Conservation (phyloP, 2,797 vertebrate genomes). For the Channa striata region DNA sequence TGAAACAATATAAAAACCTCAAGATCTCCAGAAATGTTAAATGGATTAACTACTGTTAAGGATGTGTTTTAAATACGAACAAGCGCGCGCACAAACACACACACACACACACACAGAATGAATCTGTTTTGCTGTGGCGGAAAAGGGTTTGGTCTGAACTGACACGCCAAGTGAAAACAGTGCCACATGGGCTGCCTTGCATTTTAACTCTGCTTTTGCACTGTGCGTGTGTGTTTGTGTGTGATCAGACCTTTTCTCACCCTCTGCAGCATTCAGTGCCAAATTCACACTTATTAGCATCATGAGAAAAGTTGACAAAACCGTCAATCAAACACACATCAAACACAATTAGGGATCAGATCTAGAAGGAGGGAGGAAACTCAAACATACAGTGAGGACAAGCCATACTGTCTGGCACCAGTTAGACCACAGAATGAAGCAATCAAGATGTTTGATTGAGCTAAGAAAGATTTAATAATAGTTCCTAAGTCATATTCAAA, state of each 20-base stretch:
- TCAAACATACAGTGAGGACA: background rate
- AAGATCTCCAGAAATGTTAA: constrained; percentile 29
- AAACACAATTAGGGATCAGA: constrained; percentile 5
- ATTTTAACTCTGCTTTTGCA: constrained; percentile 42
- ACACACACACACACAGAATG: constrained; percentile 7
- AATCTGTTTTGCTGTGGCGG: constrained; percentile 33
- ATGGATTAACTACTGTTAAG: constrained; percentile 5
- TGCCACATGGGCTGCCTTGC: constrained; percentile 40
- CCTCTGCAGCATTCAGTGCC: constrained; percentile 44
- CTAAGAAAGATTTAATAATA: constrained; percentile 35
- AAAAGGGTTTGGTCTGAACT: constrained; percentile 34
- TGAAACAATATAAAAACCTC: constrained; percentile 27
- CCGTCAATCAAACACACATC: constrained; percentile 35
- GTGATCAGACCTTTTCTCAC: constrained; percentile 53
- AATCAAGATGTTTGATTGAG: constrained; percentile 41
- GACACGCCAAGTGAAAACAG: constrained; percentile 48
- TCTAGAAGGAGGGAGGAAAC: background rate
- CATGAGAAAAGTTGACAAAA: constrained; percentile 43
- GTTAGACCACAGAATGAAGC: constrained; percentile 37
- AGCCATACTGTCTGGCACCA: constrained; percentile 38
- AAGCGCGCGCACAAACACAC: background rate
- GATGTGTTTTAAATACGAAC: constrained; percentile 37
- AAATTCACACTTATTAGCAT: constrained; percentile 56
- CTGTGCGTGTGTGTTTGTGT: constrained; percentile 12
- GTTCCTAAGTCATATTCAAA: constrained; percentile 14